These are phyloP conservation scores for Drosophila mayaguana DNA, from an alignment of 2,888 invertebrate genomes.

Conservation along the genomic window DNA sequence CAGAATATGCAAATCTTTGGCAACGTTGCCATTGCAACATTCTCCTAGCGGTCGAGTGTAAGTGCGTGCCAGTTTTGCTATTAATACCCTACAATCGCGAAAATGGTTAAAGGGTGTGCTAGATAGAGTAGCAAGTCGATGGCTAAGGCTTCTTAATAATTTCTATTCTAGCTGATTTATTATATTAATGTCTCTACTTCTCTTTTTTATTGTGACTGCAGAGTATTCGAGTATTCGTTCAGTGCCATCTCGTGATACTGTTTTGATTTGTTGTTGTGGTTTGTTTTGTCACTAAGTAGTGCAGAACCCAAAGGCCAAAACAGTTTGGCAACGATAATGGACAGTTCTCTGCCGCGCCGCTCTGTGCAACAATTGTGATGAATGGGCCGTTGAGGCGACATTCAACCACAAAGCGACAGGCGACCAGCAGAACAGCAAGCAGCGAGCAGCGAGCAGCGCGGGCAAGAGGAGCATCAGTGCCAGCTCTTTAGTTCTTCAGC, in stretches of 20 bases:
- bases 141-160: not conserved
- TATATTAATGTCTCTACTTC: not conserved
- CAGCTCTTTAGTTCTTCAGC: constrained; percentile 21
- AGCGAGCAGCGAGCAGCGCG: constrained; percentile 38
- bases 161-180: not conserved
- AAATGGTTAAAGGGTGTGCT: constrained; percentile 27
- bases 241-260: constrained; percentile 18
- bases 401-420: constrained; percentile 61
- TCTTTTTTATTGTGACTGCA: not conserved
- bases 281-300: constrained; percentile 62
- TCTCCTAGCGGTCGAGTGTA: constrained; percentile 27
- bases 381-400: constrained; percentile 53
- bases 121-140: not conserved
- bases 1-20: constrained; percentile 60
- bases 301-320: constrained; percentile 71
- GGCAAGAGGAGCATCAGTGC: constrained; percentile 25
- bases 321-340: constrained; percentile 65
- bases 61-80: constrained; percentile 62
- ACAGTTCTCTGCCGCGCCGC: constrained; percentile 36
- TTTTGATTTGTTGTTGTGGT: constrained; percentile 74
- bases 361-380: constrained; percentile 60
- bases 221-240: constrained; percentile 33
- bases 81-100: constrained; percentile 39
- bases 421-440: constrained; percentile 44
- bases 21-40: constrained; percentile 59